phyloP scores from a whole-genome alignment of 1,140 invertebrate genomes.

The Bilobella aurantiaca region DNA sequence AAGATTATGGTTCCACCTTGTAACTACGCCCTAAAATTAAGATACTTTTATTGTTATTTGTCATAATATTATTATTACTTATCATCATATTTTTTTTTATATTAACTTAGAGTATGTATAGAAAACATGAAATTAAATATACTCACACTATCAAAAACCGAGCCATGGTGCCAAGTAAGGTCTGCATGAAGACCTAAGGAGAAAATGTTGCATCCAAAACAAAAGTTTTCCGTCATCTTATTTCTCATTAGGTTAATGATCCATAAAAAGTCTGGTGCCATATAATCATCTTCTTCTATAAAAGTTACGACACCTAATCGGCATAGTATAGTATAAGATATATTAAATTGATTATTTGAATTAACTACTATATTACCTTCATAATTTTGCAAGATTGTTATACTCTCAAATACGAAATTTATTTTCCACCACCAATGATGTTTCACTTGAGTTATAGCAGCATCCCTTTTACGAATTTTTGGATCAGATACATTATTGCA shows the following conservation, averaged over 20 bases:
- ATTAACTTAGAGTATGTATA: no score
- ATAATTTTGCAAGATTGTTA: conserved; percentile 60
- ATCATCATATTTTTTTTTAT: no score
- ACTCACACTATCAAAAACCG: conserved; percentile 37
- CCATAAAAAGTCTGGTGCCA: conserved; percentile 88
- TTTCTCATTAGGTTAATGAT: conserved; percentile 66
- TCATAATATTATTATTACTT: no score
- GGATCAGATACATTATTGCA: conserved; percentile 92
- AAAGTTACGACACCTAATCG: conserved; percentile 67
- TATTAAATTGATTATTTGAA: neutral
- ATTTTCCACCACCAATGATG: conserved; percentile 99
- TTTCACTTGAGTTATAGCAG: conserved; percentile 94
- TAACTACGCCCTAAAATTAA: conserved; percentile 95
- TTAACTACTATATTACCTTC: conserved; percentile 47
- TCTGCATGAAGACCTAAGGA: conserved; percentile 92
- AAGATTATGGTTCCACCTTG: conserved; percentile 98
- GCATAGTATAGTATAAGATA: conserved; percentile 7
- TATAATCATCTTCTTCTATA: conserved; percentile 97
- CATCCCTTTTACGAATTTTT: conserved; percentile 93
- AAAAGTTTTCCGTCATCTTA: conserved; percentile 61
- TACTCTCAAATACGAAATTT: conserved; percentile 69
- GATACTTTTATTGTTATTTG: no score
- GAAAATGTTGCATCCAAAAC: conserved; percentile 74
- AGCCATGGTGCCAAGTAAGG: conserved; percentile 54
- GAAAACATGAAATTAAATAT: no score